phyloP scores from a whole-genome alignment of 2,888 invertebrate species.

The Xestobium rufovillosum region DNA sequence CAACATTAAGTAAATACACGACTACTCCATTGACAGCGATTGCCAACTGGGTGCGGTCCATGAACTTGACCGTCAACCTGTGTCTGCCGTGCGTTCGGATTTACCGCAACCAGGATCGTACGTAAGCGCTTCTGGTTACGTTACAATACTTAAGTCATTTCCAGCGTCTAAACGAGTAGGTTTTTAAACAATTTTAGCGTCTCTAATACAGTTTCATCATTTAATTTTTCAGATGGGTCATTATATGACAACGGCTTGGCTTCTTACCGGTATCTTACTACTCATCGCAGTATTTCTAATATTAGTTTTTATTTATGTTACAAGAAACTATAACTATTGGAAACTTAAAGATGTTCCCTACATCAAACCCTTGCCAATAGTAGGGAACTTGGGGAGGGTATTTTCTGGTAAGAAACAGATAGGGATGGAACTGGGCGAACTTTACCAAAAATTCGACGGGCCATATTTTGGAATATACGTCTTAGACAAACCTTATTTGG shows the following conservation, averaged over 20 bases:
- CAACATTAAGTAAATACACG: no score
- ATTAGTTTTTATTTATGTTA: constrained; percentile 21
- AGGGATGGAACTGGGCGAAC: constrained; percentile 34
- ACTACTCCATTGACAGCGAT: no score
- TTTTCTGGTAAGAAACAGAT: constrained; percentile 33
- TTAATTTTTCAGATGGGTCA: neutral
- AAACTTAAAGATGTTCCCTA: constrained; percentile 26
- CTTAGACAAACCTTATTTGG: constrained; percentile 43
- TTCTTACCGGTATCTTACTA: constrained; percentile 10
- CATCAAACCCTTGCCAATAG: constrained; percentile 27
- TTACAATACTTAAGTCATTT: no score
- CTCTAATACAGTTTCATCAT: neutral
- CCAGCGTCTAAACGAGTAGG: no score
- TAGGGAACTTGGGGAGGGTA: constrained; percentile 31
- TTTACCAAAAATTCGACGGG: constrained; percentile 33
- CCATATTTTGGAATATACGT: constrained; percentile 44
- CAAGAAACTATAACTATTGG: constrained; percentile 29
- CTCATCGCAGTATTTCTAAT: constrained; percentile 17
- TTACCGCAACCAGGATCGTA: no score
- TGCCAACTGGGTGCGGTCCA: no score
- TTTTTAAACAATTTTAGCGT: no score
- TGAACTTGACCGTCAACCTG: no score
- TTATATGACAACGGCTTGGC: neutral
- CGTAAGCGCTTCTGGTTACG: no score
- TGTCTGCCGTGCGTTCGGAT: no score